Conservation (phyloP, 1,140 invertebrate genomes). For the Drosophila simulans region DNA sequence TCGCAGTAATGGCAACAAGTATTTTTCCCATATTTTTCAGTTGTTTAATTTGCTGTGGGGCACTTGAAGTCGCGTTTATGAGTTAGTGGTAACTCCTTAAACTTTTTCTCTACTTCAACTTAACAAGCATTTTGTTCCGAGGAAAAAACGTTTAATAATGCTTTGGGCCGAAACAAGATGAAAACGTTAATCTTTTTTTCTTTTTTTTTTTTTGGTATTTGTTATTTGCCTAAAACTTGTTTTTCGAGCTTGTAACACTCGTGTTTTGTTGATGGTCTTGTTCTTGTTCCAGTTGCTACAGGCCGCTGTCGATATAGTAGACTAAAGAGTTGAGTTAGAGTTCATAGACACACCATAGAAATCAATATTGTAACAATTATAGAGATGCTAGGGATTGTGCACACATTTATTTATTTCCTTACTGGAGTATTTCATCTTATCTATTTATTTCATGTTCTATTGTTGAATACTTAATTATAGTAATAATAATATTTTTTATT, state of each 20-base stretch:
- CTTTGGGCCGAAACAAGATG: background rate
- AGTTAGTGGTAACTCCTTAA: constrained; percentile 34
- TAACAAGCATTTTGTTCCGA: constrained; percentile 13
- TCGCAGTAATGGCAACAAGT: constrained; percentile 55
- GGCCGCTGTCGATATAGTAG: background rate
- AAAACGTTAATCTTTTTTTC: background rate
- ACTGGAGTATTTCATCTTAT: too few species aligned
- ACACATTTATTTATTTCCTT: too few species aligned
- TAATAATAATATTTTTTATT: too few species aligned
- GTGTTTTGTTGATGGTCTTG: constrained; percentile 31
- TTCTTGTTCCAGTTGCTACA: constrained; percentile 52
- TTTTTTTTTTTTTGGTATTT: too few species aligned
- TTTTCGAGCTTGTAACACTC: constrained; percentile 57
- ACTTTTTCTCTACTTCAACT: constrained; percentile 9
- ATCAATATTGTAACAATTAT: too few species aligned
- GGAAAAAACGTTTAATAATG: constrained; percentile 19
- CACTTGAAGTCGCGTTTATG: constrained; percentile 39
- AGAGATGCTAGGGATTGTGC: too few species aligned
- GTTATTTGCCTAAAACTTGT: constrained; percentile 36
- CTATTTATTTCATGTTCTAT: too few species aligned
- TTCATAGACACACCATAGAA: background rate
- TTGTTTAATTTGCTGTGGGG: constrained; percentile 29
- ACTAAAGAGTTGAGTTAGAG: background rate
- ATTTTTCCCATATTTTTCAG: constrained; percentile 46
- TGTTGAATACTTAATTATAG: too few species aligned